Evolutionary conservation across 2,888 invertebrate genomes (phyloP).

Genomic region (Philaethria dido): DNA sequence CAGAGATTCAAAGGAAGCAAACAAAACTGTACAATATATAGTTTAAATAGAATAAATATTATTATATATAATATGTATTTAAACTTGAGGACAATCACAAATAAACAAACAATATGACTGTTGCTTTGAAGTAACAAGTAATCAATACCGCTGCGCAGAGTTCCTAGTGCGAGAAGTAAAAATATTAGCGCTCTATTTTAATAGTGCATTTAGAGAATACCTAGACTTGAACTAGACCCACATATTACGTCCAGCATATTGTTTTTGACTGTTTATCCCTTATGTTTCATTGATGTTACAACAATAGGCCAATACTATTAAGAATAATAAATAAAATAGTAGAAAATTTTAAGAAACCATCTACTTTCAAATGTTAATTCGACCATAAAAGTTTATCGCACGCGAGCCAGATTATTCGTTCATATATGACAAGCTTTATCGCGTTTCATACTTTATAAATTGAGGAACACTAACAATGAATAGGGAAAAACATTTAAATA

Average conservation of each 20-base stretch:
- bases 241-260: too few species aligned
- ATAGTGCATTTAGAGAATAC: not conserved
- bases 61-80: too few species aligned
- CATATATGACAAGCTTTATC: not conserved
- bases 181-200: slow-evolving; percentile 3
- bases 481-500: not conserved
- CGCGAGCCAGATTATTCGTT: not conserved
- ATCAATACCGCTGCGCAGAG: slow-evolving; percentile 9
- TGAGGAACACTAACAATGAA: not conserved
- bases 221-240: not conserved
- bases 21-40: not conserved
- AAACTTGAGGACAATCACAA: not conserved
- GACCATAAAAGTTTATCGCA: not conserved
- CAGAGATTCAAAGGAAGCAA: too few species aligned
- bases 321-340: not conserved
- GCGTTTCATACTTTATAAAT: not conserved
- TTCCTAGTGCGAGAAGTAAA: not conserved
- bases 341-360: not conserved
- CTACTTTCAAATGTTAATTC: slow-evolving; percentile 11
- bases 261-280: not conserved
- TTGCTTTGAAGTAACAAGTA: slow-evolving; percentile 19
- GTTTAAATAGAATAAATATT: too few species aligned
- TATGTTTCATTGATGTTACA: not conserved
- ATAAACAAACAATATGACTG: slow-evolving; percentile 9
- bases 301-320: not conserved